Conservation (phyloP, 2,888 invertebrate species). For the Dorcus parallelipipedus region DNA sequence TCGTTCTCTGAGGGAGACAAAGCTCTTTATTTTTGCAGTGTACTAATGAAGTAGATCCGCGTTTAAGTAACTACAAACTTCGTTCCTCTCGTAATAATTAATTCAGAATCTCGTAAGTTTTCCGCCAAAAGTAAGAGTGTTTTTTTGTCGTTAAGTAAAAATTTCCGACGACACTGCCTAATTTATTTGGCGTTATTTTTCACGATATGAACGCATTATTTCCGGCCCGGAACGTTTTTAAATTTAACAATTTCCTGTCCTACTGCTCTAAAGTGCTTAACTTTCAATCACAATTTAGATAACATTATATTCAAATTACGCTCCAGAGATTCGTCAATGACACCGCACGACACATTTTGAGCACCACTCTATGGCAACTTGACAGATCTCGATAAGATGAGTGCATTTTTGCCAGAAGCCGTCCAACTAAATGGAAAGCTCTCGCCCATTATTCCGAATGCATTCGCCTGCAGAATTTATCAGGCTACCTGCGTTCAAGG, state of each 20-base stretch:
- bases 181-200: too few relatives aligned
- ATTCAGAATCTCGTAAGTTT: constrained; percentile 17
- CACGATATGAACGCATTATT: too few relatives aligned
- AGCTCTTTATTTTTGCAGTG: constrained; percentile 26
- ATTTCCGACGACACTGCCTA: too few relatives aligned
- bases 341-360: constrained; percentile 32
- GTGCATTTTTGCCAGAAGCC: constrained; percentile 5
- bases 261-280: constrained; percentile 4
- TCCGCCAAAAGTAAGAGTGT: constrained; percentile 8
- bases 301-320: constrained; percentile 38
- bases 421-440: background rate
- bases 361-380: constrained; percentile 41
- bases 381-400: constrained; percentile 43
- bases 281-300: constrained; percentile 32
- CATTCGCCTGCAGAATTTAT: constrained; percentile 13
- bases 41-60: constrained; percentile 18
- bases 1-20: constrained; percentile 29
- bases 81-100: constrained; percentile 10
- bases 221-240: constrained; percentile 1
- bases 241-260: constrained; percentile 25
- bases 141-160: background rate
- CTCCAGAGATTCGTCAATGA: constrained; percentile 31
- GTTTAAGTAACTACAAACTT: constrained; percentile 19
- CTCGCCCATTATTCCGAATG: background rate
- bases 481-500: constrained; percentile 27